Percentiles rank a stretch among this genome's conserved stretches.
These are phyloP conservation scores for Danaus chrysippus DNA, from an alignment of 2,888 invertebrate species.

Conservation along the genomic window DNA sequence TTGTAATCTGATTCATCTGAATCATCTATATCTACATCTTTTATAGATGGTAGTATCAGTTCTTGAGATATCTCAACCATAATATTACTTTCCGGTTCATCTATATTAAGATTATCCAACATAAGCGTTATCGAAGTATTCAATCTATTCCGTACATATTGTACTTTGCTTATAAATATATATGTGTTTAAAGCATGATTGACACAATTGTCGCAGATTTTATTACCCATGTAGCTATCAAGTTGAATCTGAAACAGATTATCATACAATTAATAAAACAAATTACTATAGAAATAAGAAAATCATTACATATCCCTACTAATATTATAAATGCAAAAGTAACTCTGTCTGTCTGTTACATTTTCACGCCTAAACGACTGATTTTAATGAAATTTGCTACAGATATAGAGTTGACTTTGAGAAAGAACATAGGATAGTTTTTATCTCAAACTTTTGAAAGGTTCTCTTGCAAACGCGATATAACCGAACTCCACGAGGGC, in stretches of 20 bases:
- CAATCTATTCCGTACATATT: constrained; percentile 52
- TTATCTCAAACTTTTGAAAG: no score
- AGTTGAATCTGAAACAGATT: constrained; percentile 62
- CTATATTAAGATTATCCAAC: constrained; percentile 47
- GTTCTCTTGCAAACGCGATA: no score
- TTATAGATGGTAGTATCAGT: constrained; percentile 49
- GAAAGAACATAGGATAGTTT: no score
- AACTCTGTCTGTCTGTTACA: no score
- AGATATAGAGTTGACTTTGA: no score
- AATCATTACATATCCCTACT: no score
- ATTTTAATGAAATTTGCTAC: no score
- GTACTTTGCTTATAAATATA: constrained; percentile 53
- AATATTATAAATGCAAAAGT: no score
- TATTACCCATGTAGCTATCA: constrained; percentile 55
- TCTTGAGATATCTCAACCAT: constrained; percentile 57
- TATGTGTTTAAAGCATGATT: constrained; percentile 58
- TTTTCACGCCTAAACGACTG: no score
- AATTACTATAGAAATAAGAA: constrained; percentile 17
- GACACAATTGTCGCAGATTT: constrained; percentile 66
- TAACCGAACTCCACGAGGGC: no score
- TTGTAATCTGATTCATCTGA: constrained; percentile 48
- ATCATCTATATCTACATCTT: constrained; percentile 36
- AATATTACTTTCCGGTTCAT: constrained; percentile 44
- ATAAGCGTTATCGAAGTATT: constrained; percentile 53
- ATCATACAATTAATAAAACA: constrained; percentile 31